Evolutionary conservation across 2,888 invertebrate species (phyloP).

Genomic region (Stegana nigrithorax): DNA sequence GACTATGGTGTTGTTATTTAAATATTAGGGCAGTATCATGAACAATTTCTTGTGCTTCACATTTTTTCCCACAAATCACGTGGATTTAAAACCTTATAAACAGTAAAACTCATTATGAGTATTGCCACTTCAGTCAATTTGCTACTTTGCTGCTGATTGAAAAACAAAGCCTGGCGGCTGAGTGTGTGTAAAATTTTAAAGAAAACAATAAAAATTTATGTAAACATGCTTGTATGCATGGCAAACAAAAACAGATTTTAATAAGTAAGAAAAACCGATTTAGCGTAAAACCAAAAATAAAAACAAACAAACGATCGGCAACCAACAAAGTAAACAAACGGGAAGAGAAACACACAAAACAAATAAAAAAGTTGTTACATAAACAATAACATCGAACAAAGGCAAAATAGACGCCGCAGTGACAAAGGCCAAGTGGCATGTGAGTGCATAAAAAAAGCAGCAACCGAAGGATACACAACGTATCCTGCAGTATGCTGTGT

Average conservation of each 20-base stretch:
- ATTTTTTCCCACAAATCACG: too few species aligned
- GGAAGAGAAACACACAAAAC: slow-evolving; percentile 5
- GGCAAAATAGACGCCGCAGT: neutral
- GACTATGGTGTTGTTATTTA: too few species aligned
- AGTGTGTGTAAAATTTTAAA: slow-evolving; percentile 37
- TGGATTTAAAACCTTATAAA: too few species aligned
- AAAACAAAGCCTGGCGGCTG: slow-evolving; percentile 36
- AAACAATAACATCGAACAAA: slow-evolving; percentile 42
- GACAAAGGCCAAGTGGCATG: neutral
- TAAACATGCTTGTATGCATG: slow-evolving; percentile 2
- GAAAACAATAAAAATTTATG: slow-evolving; percentile 17
- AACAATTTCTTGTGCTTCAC: too few species aligned
- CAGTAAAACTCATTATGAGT: too few species aligned
- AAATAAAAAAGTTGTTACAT: slow-evolving; percentile 42
- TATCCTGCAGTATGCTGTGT: too few species aligned
- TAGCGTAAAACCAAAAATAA: slow-evolving; percentile 31
- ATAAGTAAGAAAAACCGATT: slow-evolving; percentile 56
- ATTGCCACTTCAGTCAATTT: slow-evolving; percentile 46
- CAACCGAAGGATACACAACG: too few species aligned
- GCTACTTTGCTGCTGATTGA: slow-evolving; percentile 33
- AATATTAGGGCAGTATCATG: too few species aligned
- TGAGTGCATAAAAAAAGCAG: neutral
- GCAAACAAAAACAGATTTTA: slow-evolving; percentile 29
- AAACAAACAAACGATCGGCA: slow-evolving; percentile 3
- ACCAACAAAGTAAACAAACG: slow-evolving; percentile 34